Base-by-base conservation (phyloP, 2,888 invertebrate genomes). In the Pyralis farinalis region DNA sequence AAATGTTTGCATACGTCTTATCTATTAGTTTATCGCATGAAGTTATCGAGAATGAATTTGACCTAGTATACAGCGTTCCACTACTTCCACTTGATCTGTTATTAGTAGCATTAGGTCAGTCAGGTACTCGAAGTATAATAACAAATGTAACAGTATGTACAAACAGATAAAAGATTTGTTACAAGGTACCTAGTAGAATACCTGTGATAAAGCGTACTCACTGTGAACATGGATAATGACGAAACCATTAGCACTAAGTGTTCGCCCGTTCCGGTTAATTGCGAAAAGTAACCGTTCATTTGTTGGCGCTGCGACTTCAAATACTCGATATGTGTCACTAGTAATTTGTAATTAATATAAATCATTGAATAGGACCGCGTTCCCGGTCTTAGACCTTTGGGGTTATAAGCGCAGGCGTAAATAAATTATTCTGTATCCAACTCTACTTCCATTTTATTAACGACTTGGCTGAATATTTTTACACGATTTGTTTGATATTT, bases 181-280 rank as follows among this genome's bases (percentile, higher is more conserved):
- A 32, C 5, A n/a, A n/a, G n/a, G n/a, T 16, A 32, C 16, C 8
- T 32, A 36, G 30, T 2, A 37, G 11, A 10, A n/a, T 32, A 37
- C 31, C 22, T 32, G 30, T 8, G 21, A 25, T 25, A 25, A 25
- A 7, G 25, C n/a, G 25, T n/a, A 25, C 25, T 25, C 7, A 25
- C 3, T 25, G 8, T 25, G 5, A 33, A 33, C n/a, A 27, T 39
- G 16, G 39, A 33, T 39, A 27, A 33, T 16, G 28, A 16, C 7
- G 27, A 25, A 12, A 39, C 9, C 29, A 37, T 29, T 28, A 36
- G 7, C 5, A 12, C 31, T 31, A 32, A 38, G 25, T 32, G 27
- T 12, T 38, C 21, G 10, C 10, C 12, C 16, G 22, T 10, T 32
- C 27, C 38, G 25, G 32, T 38, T 38, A 16, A 33, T 37, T 31